Percentiles rank a stretch among this genome's conserved stretches.
Conservation (phyloP, 2,113 vertebrate genomes). For the Mohoua ochrocephala region DNA sequence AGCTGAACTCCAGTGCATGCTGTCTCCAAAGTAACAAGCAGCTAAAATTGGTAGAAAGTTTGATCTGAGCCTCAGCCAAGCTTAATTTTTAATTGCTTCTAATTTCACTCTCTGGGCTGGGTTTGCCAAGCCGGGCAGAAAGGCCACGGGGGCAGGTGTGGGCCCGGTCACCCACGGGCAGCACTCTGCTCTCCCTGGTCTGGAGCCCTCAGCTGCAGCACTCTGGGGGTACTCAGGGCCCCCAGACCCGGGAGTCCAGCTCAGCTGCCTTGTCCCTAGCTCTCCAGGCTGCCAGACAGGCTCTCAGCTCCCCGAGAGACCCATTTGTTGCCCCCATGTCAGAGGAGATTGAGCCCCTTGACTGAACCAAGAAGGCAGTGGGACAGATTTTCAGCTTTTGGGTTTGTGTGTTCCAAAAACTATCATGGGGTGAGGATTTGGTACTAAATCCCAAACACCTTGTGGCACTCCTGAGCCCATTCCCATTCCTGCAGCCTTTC, state of each 20-base stretch:
- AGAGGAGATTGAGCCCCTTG: not conserved
- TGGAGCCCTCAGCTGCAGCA: fast-evolving
- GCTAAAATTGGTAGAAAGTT: slow-evolving; percentile 51
- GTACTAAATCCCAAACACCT: not conserved
- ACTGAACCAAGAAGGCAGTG: not conserved
- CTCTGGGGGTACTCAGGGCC: not conserved
- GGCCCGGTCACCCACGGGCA: not conserved
- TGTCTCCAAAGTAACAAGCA: not conserved
- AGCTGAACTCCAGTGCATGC: not conserved
- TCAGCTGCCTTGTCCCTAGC: fast-evolving
- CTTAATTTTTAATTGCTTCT: slow-evolving; percentile 62
- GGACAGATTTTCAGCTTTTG: not conserved
- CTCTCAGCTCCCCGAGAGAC: not conserved
- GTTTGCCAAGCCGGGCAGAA: not conserved
- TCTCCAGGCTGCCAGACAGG: fast-evolving
- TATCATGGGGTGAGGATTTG: not conserved
- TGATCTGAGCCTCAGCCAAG: slow-evolving; percentile 34
- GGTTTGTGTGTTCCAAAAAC: not conserved
- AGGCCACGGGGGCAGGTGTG: not conserved
- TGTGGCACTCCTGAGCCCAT: not conserved
- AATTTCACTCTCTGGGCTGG: not conserved
- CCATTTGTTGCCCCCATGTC: fast-evolving
- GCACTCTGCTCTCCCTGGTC: fast-evolving
- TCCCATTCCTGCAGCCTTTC: not conserved
- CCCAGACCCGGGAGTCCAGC: fast-evolving